Evolutionary conservation across 2,113 vertebrate species (phyloP).

Genomic region (Crypturellus undulatus): DNA sequence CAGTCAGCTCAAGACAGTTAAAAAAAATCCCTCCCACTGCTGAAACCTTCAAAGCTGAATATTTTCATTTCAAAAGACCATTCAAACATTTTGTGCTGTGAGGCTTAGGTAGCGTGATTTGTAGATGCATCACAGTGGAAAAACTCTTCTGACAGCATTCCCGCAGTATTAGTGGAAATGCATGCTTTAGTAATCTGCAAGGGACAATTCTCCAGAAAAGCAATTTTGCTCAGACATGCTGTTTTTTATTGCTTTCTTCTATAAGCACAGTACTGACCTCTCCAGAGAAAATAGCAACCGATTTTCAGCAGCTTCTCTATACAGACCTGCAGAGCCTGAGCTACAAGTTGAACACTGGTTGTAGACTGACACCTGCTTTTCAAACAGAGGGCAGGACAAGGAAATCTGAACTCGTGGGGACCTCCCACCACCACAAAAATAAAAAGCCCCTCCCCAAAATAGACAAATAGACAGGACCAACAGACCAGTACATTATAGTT

Average conservation of each 20-base stretch:
- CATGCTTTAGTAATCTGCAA: constrained; percentile 58
- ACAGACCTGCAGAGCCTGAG: constrained; percentile 30
- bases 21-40: constrained; percentile 40
- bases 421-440: background rate
- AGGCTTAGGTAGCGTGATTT: constrained; percentile 61
- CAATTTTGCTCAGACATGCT: constrained; percentile 59
- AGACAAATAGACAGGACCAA: background rate
- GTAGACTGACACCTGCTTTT: constrained; percentile 64
- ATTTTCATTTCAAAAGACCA: constrained; percentile 58
- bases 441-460: too few relatives aligned
- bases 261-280: constrained; percentile 51
- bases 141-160: constrained; percentile 66
- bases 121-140: constrained; percentile 52
- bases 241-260: constrained; percentile 66
- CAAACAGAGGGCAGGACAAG: constrained; percentile 35
- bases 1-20: constrained; percentile 5
- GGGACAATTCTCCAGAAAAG: constrained; percentile 70
- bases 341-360: constrained; percentile 37
- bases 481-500: background rate
- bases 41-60: constrained; percentile 25
- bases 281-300: constrained; percentile 49
- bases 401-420: background rate
- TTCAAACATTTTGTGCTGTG: constrained; percentile 41
- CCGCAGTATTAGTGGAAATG: constrained; percentile 45
- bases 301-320: constrained; percentile 48